A percentile compares a stretch with the other conserved stretches of the same genome.
These are phyloP conservation scores for Cactoblastis cactorum DNA, from an alignment of 2,888 invertebrate genomes.

Conservation along the genomic window DNA sequence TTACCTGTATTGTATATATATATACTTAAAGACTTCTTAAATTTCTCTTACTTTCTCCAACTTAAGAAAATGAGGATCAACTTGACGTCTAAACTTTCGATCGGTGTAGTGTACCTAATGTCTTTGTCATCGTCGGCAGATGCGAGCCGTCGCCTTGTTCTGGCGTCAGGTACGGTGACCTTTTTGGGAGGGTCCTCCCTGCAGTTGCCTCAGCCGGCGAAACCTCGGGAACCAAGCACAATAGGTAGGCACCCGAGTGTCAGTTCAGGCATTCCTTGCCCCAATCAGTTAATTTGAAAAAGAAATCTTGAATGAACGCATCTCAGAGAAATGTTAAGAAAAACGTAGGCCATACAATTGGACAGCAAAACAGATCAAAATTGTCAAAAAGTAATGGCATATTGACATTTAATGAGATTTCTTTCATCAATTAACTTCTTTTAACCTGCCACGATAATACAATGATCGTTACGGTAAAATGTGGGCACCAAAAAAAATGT, in stretches of 20 bases:
- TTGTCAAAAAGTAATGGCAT: too few relatives aligned
- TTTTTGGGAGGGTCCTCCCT: constrained; percentile 8
- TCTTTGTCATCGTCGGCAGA: constrained; percentile 10
- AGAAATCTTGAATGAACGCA: not conserved
- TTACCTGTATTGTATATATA: too few relatives aligned
- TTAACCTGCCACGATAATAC: too few relatives aligned
- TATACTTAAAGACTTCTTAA: too few relatives aligned
- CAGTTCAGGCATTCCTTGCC: not conserved
- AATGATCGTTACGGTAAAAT: not conserved
- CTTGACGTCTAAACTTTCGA: not conserved
- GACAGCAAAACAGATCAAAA: not conserved
- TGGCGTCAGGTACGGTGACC: constrained; percentile 10
- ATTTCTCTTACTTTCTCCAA: too few relatives aligned
- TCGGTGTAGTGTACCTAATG: constrained; percentile 4
- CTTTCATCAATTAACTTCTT: not conserved
- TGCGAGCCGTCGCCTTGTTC: constrained; percentile 2
- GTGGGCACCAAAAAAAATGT: not conserved
- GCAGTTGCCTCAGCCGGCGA: not conserved
- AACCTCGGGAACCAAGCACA: not conserved
- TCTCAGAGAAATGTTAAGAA: not conserved
- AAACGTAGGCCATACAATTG: not conserved
- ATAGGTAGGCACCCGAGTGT: constrained; percentile 8
- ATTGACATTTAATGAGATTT: not conserved
- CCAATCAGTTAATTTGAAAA: not conserved
- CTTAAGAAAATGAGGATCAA: too few relatives aligned